Percentiles rank a stretch among this genome's conserved stretches.
Evolutionary conservation across 1,140 invertebrate species (phyloP).

Genomic region (Cherax quadricarinatus): DNA sequence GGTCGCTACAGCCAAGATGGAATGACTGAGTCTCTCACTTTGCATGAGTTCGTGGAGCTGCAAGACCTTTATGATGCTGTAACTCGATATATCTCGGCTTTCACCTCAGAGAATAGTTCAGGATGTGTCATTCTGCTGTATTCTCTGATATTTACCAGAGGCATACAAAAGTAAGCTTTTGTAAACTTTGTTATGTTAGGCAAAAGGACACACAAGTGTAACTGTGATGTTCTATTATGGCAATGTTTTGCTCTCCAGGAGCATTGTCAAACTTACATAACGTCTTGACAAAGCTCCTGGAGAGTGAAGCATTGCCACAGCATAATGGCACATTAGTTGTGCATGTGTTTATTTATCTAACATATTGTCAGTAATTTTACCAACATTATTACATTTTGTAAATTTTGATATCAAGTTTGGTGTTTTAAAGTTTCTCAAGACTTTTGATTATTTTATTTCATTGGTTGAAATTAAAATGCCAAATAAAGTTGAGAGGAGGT

Average conservation of each 20-base stretch:
- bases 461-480: no score
- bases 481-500: no score
- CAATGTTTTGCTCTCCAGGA: no score
- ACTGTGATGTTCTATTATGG: no score
- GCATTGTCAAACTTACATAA: no score
- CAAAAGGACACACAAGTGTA: not conserved
- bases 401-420: no score
- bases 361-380: not conserved
- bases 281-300: no score
- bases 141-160: conserved; percentile 77
- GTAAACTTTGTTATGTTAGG: not conserved
- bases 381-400: not conserved
- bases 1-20: conserved; percentile 76
- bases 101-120: conserved; percentile 75
- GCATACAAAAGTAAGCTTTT: conserved; percentile 76
- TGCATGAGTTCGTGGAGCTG: conserved; percentile 75
- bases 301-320: no score
- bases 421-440: not conserved
- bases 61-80: conserved; percentile 74
- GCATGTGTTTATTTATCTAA: conserved; percentile 3
- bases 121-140: conserved; percentile 78
- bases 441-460: not conserved
- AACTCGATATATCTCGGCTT: conserved; percentile 74
- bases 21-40: conserved; percentile 77
- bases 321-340: no score